Conservation (phyloP, 2,888 invertebrate species). For the Cantharis rufa region DNA sequence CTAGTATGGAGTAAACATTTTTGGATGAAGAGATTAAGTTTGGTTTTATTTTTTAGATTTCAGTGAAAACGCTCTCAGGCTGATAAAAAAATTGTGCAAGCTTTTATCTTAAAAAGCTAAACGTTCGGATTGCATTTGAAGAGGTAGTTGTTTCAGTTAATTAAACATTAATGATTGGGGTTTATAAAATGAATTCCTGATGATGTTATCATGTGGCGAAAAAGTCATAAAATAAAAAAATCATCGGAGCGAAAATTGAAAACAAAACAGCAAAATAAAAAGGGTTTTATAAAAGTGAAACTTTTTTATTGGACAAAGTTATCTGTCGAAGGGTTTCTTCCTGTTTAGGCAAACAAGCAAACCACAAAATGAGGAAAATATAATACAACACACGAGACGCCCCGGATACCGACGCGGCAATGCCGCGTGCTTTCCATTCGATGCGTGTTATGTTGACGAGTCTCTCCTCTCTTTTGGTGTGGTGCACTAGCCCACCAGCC, state of each 20-base stretch:
- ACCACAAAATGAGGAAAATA: constrained; percentile 13
- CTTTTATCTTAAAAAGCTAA: neutral
- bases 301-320: constrained; percentile 8
- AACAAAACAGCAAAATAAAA: neutral
- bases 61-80: neutral
- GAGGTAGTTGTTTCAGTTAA: neutral
- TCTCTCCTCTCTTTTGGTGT: constrained; percentile 28
- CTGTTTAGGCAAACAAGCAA: constrained; percentile 14
- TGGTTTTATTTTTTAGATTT: neutral
- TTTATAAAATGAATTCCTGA: neutral
- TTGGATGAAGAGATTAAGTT: neutral
- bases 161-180: constrained; percentile 24
- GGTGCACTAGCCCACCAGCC: constrained; percentile 23
- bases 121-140: neutral
- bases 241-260: neutral
- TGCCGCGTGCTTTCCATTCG: constrained; percentile 26
- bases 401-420: constrained; percentile 13
- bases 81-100: neutral
- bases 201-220: neutral
- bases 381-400: constrained; percentile 7
- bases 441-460: constrained; percentile 31
- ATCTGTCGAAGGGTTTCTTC: constrained; percentile 15
- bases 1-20: neutral
- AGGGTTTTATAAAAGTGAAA: neutral
- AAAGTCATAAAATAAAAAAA: neutral